Evolutionary conservation across 2,113 vertebrate species (phyloP).

Genomic region (Rostratula benghalensis): DNA sequence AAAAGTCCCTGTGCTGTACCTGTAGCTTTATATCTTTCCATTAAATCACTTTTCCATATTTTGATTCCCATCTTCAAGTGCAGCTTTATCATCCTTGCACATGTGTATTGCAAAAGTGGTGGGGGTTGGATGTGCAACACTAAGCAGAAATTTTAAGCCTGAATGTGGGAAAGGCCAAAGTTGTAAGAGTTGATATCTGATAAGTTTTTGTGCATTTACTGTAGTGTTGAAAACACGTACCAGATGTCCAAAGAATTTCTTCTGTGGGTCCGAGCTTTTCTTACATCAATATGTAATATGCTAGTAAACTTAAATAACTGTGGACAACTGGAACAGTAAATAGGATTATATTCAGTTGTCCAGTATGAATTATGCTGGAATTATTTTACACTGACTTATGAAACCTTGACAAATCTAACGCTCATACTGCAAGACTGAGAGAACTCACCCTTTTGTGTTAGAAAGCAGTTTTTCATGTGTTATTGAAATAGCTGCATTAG

Average conservation of each 20-base stretch:
- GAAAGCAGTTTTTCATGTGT: neutral
- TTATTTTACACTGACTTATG: neutral
- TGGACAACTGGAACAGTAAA: neutral
- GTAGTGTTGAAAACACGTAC: neutral
- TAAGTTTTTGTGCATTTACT: neutral
- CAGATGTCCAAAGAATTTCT: neutral
- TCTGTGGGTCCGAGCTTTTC: neutral
- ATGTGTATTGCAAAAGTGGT: neutral
- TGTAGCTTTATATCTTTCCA: neutral
- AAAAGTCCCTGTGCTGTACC: neutral
- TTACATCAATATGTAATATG: neutral
- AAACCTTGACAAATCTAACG: neutral
- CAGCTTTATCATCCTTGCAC: neutral
- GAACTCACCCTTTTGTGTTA: neutral
- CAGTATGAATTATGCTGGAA: neutral
- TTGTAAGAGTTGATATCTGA: neutral
- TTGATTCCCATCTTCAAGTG: neutral
- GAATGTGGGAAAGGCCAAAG: neutral
- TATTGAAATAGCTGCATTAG: neutral
- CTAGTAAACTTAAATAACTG: neutral
- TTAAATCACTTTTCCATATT: neutral
- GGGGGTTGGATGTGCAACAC: neutral
- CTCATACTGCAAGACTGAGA: neutral
- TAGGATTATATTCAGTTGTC: neutral
- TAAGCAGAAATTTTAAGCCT: neutral